Conservation (phyloP, 2,797 vertebrate species). For the Otolemur crassicaudatus region DNA sequence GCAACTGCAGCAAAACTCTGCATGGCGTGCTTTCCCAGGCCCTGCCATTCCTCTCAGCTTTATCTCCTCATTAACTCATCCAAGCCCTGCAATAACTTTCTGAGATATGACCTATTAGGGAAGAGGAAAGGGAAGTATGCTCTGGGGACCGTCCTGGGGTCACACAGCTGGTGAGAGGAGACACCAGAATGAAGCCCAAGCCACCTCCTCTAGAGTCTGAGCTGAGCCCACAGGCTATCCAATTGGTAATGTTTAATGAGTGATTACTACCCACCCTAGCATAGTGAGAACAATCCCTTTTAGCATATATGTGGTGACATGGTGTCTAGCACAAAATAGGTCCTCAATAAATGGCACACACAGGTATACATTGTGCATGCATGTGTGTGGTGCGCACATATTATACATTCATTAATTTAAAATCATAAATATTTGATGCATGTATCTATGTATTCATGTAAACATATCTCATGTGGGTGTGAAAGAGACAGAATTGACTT, state of each 20-base stretch:
- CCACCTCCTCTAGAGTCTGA: not conserved
- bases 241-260: rapidly evolving
- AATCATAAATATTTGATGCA: not conserved
- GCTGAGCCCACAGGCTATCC: not conserved
- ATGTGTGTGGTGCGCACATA: rapidly evolving
- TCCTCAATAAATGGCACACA: not conserved
- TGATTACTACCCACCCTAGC: not conserved
- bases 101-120: not conserved
- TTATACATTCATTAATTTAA: not conserved
- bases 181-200: not conserved
- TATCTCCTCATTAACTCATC: not conserved
- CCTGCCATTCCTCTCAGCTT: not conserved
- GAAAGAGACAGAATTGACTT: not conserved
- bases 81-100: not conserved
- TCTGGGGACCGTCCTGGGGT: not conserved
- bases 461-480: not conserved
- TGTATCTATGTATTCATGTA: not conserved
- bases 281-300: not conserved
- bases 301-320: rapidly evolving
- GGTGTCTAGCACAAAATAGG: not conserved
- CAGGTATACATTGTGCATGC: rapidly evolving
- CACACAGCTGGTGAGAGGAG: not conserved
- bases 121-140: not conserved
- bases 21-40: rapidly evolving
- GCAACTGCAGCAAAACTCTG: not conserved